phyloP scores from a whole-genome alignment of 1,140 invertebrate species.

The Varroa destructor region DNA sequence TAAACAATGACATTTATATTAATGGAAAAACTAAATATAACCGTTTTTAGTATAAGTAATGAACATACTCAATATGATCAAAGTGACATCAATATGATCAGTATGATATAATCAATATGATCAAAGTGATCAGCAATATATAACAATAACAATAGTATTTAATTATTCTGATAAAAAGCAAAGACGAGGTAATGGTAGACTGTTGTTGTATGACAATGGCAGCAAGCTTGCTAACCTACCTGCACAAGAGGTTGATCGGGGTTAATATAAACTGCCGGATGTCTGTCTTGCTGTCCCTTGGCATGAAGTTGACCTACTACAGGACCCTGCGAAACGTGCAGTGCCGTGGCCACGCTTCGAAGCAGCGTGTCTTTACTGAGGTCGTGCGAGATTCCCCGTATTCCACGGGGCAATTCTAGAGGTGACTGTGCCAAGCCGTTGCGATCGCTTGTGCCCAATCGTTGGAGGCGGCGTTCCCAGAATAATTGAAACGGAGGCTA shows the following conservation, averaged over 20 bases:
- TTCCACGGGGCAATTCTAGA: slow-evolving; percentile 67
- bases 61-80: too few species aligned
- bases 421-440: slow-evolving; percentile 64
- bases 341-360: slow-evolving; percentile 71
- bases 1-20: too few species aligned
- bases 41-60: too few species aligned
- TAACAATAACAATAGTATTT: too few species aligned
- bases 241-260: slow-evolving; percentile 88
- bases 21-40: too few species aligned
- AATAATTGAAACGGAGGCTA: slow-evolving; percentile 54
- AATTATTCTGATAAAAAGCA: too few species aligned
- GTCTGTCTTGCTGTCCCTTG: slow-evolving; percentile 70
- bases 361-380: slow-evolving; percentile 76
- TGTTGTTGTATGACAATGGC: not conserved
- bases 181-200: too few species aligned
- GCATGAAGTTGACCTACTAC: slow-evolving; percentile 78
- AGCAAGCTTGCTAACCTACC: slow-evolving; percentile 40
- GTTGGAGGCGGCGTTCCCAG: slow-evolving; percentile 92
- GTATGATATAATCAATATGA: too few species aligned
- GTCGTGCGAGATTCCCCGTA: slow-evolving; percentile 74
- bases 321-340: slow-evolving; percentile 60
- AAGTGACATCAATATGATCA: too few species aligned
- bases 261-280: slow-evolving; percentile 86
- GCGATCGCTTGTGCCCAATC: slow-evolving; percentile 69
- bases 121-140: too few species aligned